A percentile compares a stretch with the other conserved stretches of the same genome.
Evolutionary conservation across 2,113 vertebrate genomes (phyloP).

Genomic region (Clupea harengus): DNA sequence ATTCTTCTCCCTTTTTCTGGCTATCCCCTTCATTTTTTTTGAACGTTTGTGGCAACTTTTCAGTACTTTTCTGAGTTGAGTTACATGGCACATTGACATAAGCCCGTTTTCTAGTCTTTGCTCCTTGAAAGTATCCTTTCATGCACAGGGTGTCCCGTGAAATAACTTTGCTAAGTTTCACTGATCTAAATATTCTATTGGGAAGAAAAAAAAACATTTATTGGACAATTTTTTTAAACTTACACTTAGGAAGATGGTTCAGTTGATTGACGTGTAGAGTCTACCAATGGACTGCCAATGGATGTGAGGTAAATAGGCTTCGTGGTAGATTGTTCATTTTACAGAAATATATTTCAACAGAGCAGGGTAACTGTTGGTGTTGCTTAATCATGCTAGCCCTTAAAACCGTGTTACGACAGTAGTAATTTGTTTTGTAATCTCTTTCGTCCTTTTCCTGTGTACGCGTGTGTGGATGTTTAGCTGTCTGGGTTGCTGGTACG

Average conservation of each 20-base stretch:
- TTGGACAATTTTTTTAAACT: no score
- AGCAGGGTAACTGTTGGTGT: not conserved
- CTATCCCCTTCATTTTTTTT: not conserved
- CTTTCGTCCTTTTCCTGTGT: not conserved
- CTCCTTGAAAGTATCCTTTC: no score
- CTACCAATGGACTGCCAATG: no score
- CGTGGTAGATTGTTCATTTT: not conserved
- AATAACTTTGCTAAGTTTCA: no score
- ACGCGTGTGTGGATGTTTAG: slow-evolving; percentile 4
- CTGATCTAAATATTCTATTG: no score
- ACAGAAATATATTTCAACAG: not conserved
- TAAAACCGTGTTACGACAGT: not conserved
- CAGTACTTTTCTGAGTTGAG: not conserved
- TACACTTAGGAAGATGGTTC: no score
- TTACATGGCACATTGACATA: no score
- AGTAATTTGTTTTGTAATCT: not conserved
- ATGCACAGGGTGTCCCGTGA: no score
- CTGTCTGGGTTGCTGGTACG: slow-evolving; percentile 22
- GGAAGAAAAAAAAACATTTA: no score
- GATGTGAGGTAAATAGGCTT: no score
- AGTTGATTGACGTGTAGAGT: no score
- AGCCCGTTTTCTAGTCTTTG: no score
- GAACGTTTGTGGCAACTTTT: not conserved
- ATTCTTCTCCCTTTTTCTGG: not conserved
- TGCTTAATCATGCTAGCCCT: not conserved